phyloP scores from a whole-genome alignment of 2,888 invertebrate species.

The Adelphocoris suturalis region DNA sequence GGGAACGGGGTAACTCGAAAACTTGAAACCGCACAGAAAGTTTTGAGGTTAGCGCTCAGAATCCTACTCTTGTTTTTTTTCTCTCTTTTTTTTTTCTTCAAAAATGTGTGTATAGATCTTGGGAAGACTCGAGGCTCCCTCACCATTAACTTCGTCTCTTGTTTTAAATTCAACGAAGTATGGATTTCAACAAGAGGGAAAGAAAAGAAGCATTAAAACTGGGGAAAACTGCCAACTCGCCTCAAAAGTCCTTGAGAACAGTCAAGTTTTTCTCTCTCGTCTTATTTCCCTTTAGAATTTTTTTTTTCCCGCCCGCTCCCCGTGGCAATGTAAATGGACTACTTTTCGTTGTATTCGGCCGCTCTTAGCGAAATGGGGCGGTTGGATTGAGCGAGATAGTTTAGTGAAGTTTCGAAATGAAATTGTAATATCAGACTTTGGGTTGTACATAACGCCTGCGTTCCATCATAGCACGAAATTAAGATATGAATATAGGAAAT shows the following conservation, averaged over 20 bases:
- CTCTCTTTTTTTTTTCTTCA: too few species aligned
- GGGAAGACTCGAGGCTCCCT: neutral
- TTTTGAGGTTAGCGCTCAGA: neutral
- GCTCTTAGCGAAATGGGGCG: slow-evolving; percentile 13
- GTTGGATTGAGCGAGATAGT: neutral
- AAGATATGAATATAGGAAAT: too few species aligned
- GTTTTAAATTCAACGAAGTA: slow-evolving; percentile 16
- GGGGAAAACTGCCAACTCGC: slow-evolving; percentile 32
- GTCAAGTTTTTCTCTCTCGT: neutral
- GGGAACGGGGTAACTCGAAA: too few species aligned
- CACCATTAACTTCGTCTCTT: slow-evolving; percentile 4
- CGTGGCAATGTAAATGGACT: slow-evolving; percentile 6
- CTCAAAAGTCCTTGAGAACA: slow-evolving; percentile 23
- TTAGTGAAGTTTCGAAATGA: neutral
- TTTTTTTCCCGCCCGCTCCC: neutral
- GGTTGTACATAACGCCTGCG: too few species aligned
- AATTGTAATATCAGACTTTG: too few species aligned
- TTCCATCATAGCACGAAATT: too few species aligned
- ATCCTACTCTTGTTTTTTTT: too few species aligned
- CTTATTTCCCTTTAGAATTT: neutral
- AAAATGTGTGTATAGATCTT: neutral
- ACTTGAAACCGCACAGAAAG: neutral
- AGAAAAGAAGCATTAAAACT: slow-evolving; percentile 36
- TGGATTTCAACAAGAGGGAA: neutral
- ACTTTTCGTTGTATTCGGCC: neutral